A percentile compares a stretch with the other conserved stretches of the same genome.
Evolutionary conservation across 2,888 invertebrate genomes (phyloP).

Genomic region (Platypus cylindrus): DNA sequence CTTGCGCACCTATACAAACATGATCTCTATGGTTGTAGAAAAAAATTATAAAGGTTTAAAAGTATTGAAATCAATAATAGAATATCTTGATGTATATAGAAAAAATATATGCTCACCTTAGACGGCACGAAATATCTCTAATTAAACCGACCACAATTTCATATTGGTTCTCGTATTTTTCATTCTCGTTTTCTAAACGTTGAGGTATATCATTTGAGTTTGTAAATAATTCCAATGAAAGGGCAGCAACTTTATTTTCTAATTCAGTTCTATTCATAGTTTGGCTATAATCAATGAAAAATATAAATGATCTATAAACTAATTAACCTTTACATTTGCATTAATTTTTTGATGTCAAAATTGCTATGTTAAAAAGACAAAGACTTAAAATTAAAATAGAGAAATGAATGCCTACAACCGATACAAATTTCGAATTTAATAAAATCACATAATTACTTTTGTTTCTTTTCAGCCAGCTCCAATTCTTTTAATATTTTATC

Average conservation of each 20-base stretch:
- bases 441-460: conserved; percentile 14
- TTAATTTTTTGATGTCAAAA: too few relatives aligned
- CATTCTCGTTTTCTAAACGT: conserved; percentile 15
- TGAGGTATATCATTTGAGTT: conserved; percentile 15
- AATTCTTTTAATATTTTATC: conserved; percentile 19
- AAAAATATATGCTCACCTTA: conserved; percentile 12
- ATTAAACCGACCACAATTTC: conserved; percentile 15
- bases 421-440: conserved; percentile 2
- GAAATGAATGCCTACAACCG: too few relatives aligned
- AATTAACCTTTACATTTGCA: too few relatives aligned
- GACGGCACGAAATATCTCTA: conserved; percentile 18
- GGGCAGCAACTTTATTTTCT: conserved; percentile 16
- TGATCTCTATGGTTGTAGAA: too few relatives aligned
- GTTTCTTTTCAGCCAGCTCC: conserved; percentile 16
- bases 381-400: too few relatives aligned
- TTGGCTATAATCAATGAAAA: background rate
- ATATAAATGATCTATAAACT: too few relatives aligned
- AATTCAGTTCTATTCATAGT: conserved; percentile 13
- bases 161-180: conserved; percentile 14
- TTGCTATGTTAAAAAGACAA: too few relatives aligned
- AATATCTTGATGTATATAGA: too few relatives aligned
- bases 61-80: too few relatives aligned
- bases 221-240: conserved; percentile 15
- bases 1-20: conserved; percentile 15
- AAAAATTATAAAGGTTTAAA: too few relatives aligned